phyloP scores from a whole-genome alignment of 2,113 vertebrate genomes.

The Coptodon rendalli region DNA sequence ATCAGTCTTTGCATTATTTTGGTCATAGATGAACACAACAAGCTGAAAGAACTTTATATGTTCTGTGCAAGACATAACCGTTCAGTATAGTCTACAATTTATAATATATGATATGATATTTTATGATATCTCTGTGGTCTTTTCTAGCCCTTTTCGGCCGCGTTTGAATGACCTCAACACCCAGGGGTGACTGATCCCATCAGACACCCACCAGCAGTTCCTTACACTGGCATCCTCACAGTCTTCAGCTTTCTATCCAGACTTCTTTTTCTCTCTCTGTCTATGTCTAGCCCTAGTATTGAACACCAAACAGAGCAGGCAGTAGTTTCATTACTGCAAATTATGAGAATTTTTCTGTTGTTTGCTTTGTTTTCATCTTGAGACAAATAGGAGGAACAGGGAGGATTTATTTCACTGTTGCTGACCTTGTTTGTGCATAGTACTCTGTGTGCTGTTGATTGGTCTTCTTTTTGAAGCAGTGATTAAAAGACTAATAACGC shows the following conservation, averaged over 20 bases:
- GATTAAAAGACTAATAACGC: slow-evolving; percentile 2
- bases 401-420: not conserved
- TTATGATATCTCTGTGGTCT: not conserved
- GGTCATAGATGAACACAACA: not conserved
- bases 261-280: not conserved
- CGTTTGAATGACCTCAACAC: not conserved
- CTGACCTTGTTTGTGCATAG: not conserved
- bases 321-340: not conserved
- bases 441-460: not conserved
- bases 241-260: not conserved
- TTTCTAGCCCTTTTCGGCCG: not conserved
- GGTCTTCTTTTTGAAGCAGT: not conserved
- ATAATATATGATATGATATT: not conserved
- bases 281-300: not conserved
- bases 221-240: not conserved
- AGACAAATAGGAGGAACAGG: not conserved
- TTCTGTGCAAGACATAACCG: not conserved
- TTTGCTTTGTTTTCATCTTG: not conserved
- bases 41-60: not conserved
- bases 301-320: not conserved
- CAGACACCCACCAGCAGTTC: not conserved
- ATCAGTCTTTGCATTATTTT: not conserved
- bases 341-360: not conserved
- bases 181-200: slow-evolving; percentile 27
- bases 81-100: not conserved